phyloP scores from a whole-genome alignment of 1,140 invertebrate genomes.

The Drosophila sp. region DNA sequence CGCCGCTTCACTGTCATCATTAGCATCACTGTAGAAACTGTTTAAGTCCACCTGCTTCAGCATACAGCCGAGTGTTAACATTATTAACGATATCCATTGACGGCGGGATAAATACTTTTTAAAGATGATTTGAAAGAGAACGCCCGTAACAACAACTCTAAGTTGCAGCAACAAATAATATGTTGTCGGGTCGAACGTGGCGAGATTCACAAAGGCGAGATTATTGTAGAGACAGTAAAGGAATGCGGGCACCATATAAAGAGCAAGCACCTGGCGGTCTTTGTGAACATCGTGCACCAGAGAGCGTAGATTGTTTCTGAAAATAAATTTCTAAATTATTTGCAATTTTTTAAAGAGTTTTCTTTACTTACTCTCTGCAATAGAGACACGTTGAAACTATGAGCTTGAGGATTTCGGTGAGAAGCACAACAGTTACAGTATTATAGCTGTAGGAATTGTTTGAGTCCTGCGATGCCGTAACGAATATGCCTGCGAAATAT shows the following conservation, averaged over 20 bases:
- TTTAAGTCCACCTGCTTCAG: constrained; percentile 93
- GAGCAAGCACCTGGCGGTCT: constrained; percentile 88
- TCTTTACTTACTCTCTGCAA: constrained; percentile 87
- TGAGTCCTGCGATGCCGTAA: constrained; percentile 93
- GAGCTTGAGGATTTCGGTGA: constrained; percentile 95
- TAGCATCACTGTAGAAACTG: constrained; percentile 75
- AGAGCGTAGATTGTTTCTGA: constrained; percentile 83
- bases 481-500: constrained; percentile 91
- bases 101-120: constrained; percentile 91
- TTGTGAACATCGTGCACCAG: constrained; percentile 86
- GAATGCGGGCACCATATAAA: constrained; percentile 96
- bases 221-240: constrained; percentile 98
- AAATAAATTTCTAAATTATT: constrained; percentile 85
- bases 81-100: constrained; percentile 95
- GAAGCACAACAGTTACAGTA: constrained; percentile 93
- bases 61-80: constrained; percentile 96
- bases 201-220: constrained; percentile 95
- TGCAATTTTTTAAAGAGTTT: background rate
- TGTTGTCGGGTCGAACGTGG: constrained; percentile 96
- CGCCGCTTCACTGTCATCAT: constrained; percentile 66
- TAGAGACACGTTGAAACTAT: constrained; percentile 90
- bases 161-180: constrained; percentile 97
- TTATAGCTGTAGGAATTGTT: constrained; percentile 94
- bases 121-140: constrained; percentile 95
- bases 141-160: constrained; percentile 95